These are phyloP conservation scores for Deroplatys truncata DNA, from an alignment of 2,888 invertebrate species.

Conservation along the genomic window DNA sequence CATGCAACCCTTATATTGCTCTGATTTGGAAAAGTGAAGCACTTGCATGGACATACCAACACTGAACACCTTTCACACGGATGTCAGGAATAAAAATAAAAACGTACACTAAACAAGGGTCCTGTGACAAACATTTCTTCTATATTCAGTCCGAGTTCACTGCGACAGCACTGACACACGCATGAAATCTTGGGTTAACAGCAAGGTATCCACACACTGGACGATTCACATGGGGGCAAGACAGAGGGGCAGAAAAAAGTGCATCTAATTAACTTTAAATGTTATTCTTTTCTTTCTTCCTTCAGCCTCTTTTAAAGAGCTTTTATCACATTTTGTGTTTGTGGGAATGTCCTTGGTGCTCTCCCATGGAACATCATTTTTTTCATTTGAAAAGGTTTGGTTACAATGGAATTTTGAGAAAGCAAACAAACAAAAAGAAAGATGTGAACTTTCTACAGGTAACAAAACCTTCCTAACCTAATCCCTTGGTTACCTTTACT, in stretches of 20 bases:
- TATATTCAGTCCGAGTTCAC: neutral
- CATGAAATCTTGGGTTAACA: neutral
- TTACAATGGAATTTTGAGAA: neutral
- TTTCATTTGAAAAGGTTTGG: neutral
- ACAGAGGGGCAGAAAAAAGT: neutral
- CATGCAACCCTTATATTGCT: neutral
- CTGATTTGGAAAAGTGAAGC: neutral
- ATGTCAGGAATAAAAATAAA: neutral
- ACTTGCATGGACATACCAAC: neutral
- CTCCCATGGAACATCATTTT: neutral
- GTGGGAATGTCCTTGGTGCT: neutral
- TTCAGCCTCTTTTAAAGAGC: neutral
- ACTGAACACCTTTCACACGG: neutral
- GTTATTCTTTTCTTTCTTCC: neutral
- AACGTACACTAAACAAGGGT: neutral
- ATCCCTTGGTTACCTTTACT: neutral
- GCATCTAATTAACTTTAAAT: neutral
- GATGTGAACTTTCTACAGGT: neutral
- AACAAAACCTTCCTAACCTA: neutral
- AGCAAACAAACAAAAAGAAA: neutral
- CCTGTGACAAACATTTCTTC: neutral
- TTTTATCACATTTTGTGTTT: neutral
- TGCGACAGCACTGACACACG: conserved; percentile 8
- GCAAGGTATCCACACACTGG: neutral
- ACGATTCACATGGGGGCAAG: neutral